phyloP scores from a whole-genome alignment of 1,140 invertebrate genomes.

The Drosophila albomicans region DNA sequence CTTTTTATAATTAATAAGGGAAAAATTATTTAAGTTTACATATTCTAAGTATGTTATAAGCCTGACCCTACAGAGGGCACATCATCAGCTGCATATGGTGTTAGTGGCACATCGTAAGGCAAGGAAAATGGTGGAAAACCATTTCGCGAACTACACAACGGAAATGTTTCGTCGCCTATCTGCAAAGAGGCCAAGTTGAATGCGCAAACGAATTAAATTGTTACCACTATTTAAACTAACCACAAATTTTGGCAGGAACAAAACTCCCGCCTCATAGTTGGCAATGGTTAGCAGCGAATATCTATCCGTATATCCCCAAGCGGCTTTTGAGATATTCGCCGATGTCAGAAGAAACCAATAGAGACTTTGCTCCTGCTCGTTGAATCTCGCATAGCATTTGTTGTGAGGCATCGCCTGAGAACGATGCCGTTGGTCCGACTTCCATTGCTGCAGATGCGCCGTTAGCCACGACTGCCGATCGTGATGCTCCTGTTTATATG shows the following conservation, averaged over 20 bases:
- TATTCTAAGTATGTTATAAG: background rate
- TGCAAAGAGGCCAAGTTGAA: constrained; percentile 13
- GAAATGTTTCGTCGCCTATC: constrained; percentile 69
- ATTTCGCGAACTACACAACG: constrained; percentile 77
- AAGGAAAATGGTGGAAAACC: constrained; percentile 87
- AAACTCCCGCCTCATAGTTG: constrained; percentile 21
- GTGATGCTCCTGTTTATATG: background rate
- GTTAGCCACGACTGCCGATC: constrained; percentile 84
- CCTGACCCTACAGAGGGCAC: constrained; percentile 85
- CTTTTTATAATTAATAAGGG: too few species aligned
- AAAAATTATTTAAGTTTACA: too few species aligned
- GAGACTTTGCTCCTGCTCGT: constrained; percentile 88
- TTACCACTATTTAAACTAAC: constrained; percentile 7
- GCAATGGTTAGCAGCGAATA: background rate
- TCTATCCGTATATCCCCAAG: constrained; percentile 90
- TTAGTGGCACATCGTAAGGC: constrained; percentile 91
- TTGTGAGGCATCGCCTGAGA: constrained; percentile 95
- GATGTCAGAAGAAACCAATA: constrained; percentile 95
- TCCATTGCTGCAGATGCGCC: constrained; percentile 93
- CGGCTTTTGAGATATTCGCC: constrained; percentile 96
- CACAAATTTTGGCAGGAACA: constrained; percentile 26
- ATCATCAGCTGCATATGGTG: constrained; percentile 87
- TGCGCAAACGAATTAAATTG: background rate
- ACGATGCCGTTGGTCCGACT: constrained; percentile 88
- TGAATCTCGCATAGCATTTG: constrained; percentile 92